Percentiles rank a stretch among this genome's conserved stretches.
phyloP scores from a whole-genome alignment of 2,888 invertebrate species.

The Nemapogon koenigi region DNA sequence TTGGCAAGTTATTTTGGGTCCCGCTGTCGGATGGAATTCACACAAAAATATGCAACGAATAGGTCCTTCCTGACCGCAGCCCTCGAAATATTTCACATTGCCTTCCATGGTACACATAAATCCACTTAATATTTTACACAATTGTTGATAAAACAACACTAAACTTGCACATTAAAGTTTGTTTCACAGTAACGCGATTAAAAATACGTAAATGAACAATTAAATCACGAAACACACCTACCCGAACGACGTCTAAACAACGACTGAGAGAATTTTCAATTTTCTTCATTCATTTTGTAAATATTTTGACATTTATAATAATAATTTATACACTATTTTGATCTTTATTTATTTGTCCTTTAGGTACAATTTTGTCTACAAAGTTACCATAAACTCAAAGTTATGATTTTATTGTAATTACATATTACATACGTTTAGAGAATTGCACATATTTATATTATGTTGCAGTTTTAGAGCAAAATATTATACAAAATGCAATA shows the following conservation, averaged over 20 bases:
- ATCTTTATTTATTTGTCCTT: neutral
- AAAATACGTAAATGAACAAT: too few relatives aligned
- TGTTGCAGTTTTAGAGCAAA: too few relatives aligned
- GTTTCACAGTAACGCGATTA: neutral
- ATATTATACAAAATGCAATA: too few relatives aligned
- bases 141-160: neutral
- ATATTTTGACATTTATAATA: too few relatives aligned
- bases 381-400: neutral
- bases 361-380: neutral
- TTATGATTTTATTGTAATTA: neutral
- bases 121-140: conserved; percentile 13
- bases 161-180: neutral
- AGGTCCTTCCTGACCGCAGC: conserved; percentile 70
- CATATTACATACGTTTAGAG: neutral
- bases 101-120: too few relatives aligned
- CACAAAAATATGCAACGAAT: conserved; percentile 82
- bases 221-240: too few relatives aligned
- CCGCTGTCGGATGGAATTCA: conserved; percentile 77
- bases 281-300: too few relatives aligned
- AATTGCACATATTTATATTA: too few relatives aligned
- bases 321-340: too few relatives aligned
- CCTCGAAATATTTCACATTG: conserved; percentile 58
- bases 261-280: too few relatives aligned
- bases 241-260: too few relatives aligned
- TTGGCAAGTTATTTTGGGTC: conserved; percentile 81